Evolutionary conservation across 92 coral and sea anemone species (phyloP).

Genomic region (Porites evermanni): DNA sequence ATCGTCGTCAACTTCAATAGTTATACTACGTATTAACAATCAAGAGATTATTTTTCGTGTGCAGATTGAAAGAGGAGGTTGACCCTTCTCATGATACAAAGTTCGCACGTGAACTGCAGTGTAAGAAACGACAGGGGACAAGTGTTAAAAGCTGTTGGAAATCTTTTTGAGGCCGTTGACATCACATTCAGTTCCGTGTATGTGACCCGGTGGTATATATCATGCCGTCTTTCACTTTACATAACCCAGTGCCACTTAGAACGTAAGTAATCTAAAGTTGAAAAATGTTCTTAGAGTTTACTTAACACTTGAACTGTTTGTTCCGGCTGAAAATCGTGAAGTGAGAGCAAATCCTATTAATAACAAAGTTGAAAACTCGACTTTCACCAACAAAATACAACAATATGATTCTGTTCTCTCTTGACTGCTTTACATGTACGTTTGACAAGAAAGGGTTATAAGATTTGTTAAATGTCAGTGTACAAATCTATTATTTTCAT

Average conservation of each 20-base stretch:
- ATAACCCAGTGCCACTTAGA: slow-evolving; percentile 32
- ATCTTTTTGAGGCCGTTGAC: neutral
- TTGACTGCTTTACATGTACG: neutral
- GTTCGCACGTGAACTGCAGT: neutral
- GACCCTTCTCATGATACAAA: neutral
- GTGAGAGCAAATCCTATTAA: neutral
- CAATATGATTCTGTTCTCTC: neutral
- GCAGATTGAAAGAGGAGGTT: neutral
- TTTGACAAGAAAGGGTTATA: neutral
- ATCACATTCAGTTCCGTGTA: neutral
- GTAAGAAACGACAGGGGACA: neutral
- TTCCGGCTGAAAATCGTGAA: neutral
- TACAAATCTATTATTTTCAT: neutral
- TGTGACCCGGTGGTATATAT: neutral
- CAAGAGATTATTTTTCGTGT: neutral
- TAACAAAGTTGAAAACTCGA: neutral
- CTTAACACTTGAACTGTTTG: neutral
- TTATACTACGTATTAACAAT: neutral
- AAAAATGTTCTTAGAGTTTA: neutral
- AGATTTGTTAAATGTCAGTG: neutral
- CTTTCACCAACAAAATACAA: neutral
- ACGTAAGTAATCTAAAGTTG: slow-evolving; percentile 13
- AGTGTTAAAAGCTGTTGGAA: neutral
- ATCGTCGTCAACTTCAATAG: neutral
- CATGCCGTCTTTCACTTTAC: slow-evolving; percentile 40